These are phyloP conservation scores for Potorous gilbertii DNA, from an alignment of 2,797 vertebrate genomes.

Conservation along the genomic window DNA sequence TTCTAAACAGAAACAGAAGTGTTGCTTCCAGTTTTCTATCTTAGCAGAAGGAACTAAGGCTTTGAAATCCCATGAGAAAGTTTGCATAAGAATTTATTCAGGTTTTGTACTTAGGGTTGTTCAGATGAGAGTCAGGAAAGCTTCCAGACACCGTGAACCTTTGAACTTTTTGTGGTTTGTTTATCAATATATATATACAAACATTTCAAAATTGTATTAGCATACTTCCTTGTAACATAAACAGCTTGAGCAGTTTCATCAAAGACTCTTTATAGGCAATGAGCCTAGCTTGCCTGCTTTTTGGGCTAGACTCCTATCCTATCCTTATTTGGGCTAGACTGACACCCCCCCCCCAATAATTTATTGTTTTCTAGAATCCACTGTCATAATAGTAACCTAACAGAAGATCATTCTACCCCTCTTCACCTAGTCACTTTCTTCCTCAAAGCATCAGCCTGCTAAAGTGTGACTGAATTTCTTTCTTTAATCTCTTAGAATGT, in stretches of 20 bases:
- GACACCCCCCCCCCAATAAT: accelerated
- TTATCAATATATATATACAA: conserved; percentile 46
- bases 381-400: background rate
- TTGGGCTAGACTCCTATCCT: background rate
- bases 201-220: conserved; percentile 13
- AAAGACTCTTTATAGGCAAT: background rate
- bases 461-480: conserved; percentile 7
- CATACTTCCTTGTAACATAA: background rate
- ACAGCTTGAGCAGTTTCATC: background rate
- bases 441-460: background rate
- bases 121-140: conserved; percentile 59
- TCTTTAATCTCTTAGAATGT: background rate
- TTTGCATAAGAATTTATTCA: conserved; percentile 58
- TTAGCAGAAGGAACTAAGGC: conserved; percentile 22
- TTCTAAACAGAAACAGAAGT: conserved; percentile 4
- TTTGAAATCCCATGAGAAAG: conserved; percentile 60
- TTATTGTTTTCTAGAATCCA: background rate
- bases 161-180: conserved; percentile 62
- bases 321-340: no score
- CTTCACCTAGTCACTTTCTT: background rate
- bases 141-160: conserved; percentile 63
- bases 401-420: background rate
- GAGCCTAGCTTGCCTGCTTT: background rate
- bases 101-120: conserved; percentile 48
- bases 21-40: conserved; percentile 40